These are phyloP conservation scores for Heterodera filipjevi DNA, from an alignment of 2,888 invertebrate genomes.

Conservation along the genomic window DNA sequence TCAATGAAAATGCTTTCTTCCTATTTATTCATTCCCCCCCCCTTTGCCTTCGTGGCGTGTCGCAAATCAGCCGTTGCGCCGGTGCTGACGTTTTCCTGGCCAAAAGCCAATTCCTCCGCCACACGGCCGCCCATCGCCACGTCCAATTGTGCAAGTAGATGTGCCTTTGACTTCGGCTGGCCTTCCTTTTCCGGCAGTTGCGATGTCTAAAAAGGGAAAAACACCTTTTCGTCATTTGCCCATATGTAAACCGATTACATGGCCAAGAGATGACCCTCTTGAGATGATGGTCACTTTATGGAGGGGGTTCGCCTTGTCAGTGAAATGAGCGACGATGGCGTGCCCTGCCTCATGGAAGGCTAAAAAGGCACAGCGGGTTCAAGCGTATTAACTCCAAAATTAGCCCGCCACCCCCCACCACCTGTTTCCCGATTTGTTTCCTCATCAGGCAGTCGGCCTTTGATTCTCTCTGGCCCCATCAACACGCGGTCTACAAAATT, in stretches of 20 bases:
- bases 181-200: slow-evolving; percentile 91
- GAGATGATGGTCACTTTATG: slow-evolving; percentile 97
- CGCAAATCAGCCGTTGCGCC: slow-evolving; percentile 23
- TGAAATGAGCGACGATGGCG: slow-evolving; percentile 85
- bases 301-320: slow-evolving; percentile 75
- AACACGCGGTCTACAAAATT: slow-evolving; percentile 74
- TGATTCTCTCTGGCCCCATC: slow-evolving; percentile 71
- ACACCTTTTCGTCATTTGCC: background rate
- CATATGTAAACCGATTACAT: slow-evolving; percentile 68
- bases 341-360: slow-evolving; percentile 99
- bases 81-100: slow-evolving; percentile 63
- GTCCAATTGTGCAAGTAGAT: slow-evolving; percentile 91
- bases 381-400: background rate
- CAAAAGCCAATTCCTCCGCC: slow-evolving; percentile 91
- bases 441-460: slow-evolving; percentile 82
- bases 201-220: slow-evolving; percentile 77
- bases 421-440: slow-evolving; percentile 80
- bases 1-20: background rate
- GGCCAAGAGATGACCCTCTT: slow-evolving; percentile 87
- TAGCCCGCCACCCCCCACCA: too few species aligned
- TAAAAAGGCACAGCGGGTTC: slow-evolving; percentile 16
- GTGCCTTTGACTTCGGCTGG: slow-evolving; percentile 76
- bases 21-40: background rate
- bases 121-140: slow-evolving; percentile 97
- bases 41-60: background rate